phyloP scores from a whole-genome alignment of 2,113 vertebrate species.

The Chionomys nivalis region DNA sequence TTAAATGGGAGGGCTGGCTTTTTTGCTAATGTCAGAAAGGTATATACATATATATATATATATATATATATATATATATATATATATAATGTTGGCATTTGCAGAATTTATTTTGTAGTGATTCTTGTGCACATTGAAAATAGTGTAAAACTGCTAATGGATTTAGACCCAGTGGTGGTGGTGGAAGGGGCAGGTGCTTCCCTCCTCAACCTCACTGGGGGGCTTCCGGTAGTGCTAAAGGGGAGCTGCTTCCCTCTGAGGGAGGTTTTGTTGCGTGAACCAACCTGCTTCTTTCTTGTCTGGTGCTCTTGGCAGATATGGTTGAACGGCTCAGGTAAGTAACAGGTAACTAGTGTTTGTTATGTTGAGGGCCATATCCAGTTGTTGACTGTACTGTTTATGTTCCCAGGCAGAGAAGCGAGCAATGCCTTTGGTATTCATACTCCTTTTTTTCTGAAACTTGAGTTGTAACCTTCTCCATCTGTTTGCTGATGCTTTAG shows the following conservation, averaged over 20 bases:
- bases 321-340: not conserved
- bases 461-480: not conserved
- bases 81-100: conserved; percentile 39
- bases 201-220: not conserved
- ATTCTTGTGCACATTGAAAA: conserved; percentile 10
- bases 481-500: not conserved
- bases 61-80: conserved; percentile 24
- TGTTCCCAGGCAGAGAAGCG: not conserved
- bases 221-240: not conserved
- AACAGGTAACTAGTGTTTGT: not conserved
- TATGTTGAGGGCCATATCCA: not conserved
- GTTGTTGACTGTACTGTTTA: not conserved
- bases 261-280: not conserved
- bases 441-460: not conserved
- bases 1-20: not conserved
- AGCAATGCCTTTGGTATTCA: not conserved
- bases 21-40: conserved; percentile 10
- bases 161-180: not conserved
- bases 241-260: not conserved
- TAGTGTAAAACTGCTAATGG: not conserved
- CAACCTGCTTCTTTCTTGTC: not conserved
- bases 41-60: conserved; percentile 45
- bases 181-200: not conserved
- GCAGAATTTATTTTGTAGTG: conserved; percentile 16
- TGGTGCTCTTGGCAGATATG: not conserved